These are phyloP conservation scores for Eidolon helvum DNA, from an alignment of 2,113 vertebrate species.

Conservation along the genomic window DNA sequence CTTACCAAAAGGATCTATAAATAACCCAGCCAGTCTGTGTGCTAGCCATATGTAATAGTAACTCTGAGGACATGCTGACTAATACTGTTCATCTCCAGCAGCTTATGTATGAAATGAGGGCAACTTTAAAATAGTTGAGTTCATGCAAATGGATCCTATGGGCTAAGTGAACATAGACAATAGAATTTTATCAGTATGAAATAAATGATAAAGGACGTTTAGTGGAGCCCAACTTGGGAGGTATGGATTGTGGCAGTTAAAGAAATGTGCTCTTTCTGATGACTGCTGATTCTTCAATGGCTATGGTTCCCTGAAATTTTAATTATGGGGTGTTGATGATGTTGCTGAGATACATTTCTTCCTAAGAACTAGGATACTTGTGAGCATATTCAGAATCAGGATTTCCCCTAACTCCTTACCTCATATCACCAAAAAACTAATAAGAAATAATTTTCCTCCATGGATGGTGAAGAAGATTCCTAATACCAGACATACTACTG, in stretches of 20 bases:
- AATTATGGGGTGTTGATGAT: background rate
- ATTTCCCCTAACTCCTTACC: background rate
- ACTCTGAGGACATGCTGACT: background rate
- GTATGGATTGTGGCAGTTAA: background rate
- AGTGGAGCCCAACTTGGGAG: background rate
- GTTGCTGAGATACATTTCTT: background rate
- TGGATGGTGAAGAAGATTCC: background rate
- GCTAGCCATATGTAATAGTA: background rate
- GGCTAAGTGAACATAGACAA: background rate
- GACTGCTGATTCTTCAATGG: background rate
- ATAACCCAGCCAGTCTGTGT: background rate
- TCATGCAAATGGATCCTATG: background rate
- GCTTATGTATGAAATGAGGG: background rate
- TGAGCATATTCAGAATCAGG: background rate
- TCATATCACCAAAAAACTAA: background rate
- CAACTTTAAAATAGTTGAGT: background rate
- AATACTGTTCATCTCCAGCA: background rate
- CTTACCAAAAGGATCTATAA: background rate
- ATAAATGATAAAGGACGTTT: background rate
- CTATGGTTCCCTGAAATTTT: background rate
- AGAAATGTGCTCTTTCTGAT: background rate
- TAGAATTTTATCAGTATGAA: background rate
- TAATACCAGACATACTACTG: background rate
- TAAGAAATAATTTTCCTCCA: background rate
- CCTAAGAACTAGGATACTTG: background rate